phyloP scores from a whole-genome alignment of 2,113 vertebrate genomes.

The Nycticryphes semicollaris region DNA sequence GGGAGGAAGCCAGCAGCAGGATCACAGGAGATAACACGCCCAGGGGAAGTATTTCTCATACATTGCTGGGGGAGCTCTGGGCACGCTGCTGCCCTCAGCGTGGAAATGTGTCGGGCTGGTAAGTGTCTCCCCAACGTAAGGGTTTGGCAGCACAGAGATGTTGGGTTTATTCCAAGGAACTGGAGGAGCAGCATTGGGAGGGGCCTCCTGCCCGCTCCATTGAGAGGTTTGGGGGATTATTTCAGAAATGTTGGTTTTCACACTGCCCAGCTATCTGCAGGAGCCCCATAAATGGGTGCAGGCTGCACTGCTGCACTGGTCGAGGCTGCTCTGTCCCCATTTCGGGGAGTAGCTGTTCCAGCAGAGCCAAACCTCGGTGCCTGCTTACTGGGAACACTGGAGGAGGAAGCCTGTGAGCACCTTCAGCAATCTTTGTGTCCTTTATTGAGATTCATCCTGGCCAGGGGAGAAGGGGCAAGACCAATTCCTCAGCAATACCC shows the following conservation, averaged over 20 bases:
- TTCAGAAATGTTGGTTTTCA: background rate
- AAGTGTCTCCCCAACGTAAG: background rate
- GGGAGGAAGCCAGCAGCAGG: background rate
- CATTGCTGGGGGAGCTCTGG: background rate
- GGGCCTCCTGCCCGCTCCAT: background rate
- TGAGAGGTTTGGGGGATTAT: rapidly evolving
- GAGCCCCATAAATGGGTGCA: rapidly evolving
- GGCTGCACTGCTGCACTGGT: rapidly evolving
- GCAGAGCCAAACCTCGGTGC: background rate
- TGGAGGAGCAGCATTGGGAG: rapidly evolving
- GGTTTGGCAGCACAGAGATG: background rate
- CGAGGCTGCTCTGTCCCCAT: rapidly evolving
- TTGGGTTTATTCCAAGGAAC: background rate
- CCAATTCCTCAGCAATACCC: background rate
- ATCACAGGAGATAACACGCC: background rate
- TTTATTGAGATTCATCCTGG: background rate
- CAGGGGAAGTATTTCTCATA: background rate
- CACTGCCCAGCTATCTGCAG: background rate
- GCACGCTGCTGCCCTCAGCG: background rate
- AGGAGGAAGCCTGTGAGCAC: background rate
- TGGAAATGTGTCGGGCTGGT: rapidly evolving
- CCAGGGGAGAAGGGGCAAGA: too few relatives aligned
- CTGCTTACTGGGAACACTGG: background rate
- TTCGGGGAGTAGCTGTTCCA: rapidly evolving
- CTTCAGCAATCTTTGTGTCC: too few relatives aligned